Evolutionary conservation across 2,888 invertebrate genomes (phyloP).

Genomic region (Eupithecia inturbata): DNA sequence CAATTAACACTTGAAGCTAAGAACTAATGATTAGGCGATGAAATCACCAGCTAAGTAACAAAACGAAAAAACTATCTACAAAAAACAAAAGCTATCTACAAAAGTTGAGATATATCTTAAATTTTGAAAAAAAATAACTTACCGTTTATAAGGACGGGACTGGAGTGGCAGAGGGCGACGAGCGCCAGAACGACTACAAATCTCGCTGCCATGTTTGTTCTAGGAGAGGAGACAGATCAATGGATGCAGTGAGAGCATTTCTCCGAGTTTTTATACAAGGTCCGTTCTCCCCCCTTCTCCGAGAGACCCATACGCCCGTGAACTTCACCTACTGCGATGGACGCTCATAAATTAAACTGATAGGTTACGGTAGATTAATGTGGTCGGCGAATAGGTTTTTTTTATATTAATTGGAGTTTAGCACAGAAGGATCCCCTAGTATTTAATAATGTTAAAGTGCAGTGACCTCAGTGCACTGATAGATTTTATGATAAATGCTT

Average conservation of each 20-base stretch:
- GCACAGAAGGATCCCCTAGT: constrained; percentile 37
- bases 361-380: constrained; percentile 73
- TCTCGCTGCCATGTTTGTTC: constrained; percentile 70
- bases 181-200: constrained; percentile 68
- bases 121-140: constrained; percentile 44
- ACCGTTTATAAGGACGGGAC: constrained; percentile 72
- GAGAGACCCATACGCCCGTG: constrained; percentile 67
- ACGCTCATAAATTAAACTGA: constrained; percentile 72
- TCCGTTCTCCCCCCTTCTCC: constrained; percentile 57
- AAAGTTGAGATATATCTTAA: background rate
- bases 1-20: background rate
- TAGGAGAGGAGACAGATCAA: constrained; percentile 64
- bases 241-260: constrained; percentile 82
- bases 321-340: constrained; percentile 77
- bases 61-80: too few species aligned
- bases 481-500: constrained; percentile 23
- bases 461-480: constrained; percentile 44
- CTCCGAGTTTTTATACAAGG: constrained; percentile 76
- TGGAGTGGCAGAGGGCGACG: constrained; percentile 67
- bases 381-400: constrained; percentile 41
- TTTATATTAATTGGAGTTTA: constrained; percentile 44
- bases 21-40: background rate
- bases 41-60: background rate
- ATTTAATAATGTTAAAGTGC: constrained; percentile 39
- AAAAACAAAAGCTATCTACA: too few species aligned